phyloP scores from a whole-genome alignment of 2,797 vertebrate genomes.

The Neomorphus geoffroyi region DNA sequence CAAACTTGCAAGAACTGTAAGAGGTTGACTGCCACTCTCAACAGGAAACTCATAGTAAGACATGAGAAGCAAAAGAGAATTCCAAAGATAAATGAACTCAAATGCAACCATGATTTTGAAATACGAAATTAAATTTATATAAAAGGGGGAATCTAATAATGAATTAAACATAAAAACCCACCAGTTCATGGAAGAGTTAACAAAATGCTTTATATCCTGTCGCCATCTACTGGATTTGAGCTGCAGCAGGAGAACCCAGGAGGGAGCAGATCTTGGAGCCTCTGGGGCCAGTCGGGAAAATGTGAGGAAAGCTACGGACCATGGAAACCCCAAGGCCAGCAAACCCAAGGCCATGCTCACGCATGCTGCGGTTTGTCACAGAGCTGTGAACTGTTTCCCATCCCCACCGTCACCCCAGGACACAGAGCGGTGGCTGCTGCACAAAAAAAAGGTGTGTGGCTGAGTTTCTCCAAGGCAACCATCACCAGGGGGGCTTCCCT shows the following conservation, averaged over 20 bases:
- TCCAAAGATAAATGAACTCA: background rate
- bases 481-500: background rate
- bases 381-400: background rate
- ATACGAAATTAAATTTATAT: background rate
- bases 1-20: rapidly evolving
- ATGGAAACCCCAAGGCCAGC: background rate
- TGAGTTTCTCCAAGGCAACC: background rate
- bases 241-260: background rate
- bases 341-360: background rate
- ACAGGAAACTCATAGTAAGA: rapidly evolving
- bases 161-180: background rate
- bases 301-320: rapidly evolving
- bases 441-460: background rate
- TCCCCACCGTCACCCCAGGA: background rate
- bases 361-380: background rate
- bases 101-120: background rate
- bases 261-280: background rate
- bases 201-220: slow-evolving; percentile 54
- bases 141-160: background rate
- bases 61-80: background rate
- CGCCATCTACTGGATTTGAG: slow-evolving; percentile 57
- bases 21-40: background rate
- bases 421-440: rapidly evolving
- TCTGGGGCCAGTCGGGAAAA: background rate
- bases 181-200: background rate